A percentile compares a stretch with the other conserved stretches of the same genome.
Evolutionary conservation across 2,113 vertebrate species (phyloP).

Genomic region (Paradoxurus hermaphroditus): DNA sequence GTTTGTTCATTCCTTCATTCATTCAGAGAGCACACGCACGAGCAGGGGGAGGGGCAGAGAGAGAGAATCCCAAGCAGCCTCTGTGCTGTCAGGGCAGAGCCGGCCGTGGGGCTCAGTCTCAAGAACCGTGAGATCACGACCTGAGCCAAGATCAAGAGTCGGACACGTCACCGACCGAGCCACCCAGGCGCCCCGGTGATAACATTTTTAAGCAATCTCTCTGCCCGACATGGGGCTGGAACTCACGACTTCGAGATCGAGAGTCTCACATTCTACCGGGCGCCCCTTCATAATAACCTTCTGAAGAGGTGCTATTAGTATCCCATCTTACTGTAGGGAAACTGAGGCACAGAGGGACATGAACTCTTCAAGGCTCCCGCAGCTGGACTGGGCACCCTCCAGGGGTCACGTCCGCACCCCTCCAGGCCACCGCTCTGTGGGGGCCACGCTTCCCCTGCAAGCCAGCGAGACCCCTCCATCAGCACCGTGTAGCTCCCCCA

Average conservation of each 20-base stretch:
- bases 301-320: neutral
- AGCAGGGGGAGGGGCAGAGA: no score
- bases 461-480: no score
- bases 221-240: neutral
- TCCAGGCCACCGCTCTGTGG: neutral
- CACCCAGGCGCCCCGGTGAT: no score
- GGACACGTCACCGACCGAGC: no score
- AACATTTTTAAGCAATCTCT: neutral
- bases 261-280: neutral
- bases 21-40: no score
- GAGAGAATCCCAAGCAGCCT: no score
- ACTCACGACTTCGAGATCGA: neutral
- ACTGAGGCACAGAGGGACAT: neutral
- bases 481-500: rapidly evolving
- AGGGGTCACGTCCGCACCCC: neutral
- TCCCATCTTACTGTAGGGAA: neutral
- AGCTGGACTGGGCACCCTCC: neutral
- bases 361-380: neutral
- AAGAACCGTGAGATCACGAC: no score
- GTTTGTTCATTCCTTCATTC: no score
- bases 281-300: neutral
- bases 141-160: no score
- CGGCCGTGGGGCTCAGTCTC: no score
- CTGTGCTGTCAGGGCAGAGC: no score
- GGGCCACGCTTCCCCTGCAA: neutral